phyloP scores from a whole-genome alignment of 2,888 invertebrate species.

The Philaethria dido region DNA sequence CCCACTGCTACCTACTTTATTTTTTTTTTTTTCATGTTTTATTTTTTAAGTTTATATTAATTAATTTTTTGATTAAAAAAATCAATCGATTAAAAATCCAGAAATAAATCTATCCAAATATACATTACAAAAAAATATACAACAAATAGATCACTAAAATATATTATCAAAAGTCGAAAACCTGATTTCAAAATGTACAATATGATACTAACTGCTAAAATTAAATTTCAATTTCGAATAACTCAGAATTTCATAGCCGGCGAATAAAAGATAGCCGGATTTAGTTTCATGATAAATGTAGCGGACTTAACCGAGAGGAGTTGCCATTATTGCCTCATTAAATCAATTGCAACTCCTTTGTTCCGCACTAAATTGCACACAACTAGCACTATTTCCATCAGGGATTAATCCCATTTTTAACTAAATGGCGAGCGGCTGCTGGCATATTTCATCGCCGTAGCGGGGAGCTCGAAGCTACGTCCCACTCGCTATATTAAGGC shows the following conservation, averaged over 20 bases:
- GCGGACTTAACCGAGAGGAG: slow-evolving; percentile 38
- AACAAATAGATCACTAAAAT: background rate
- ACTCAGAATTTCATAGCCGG: slow-evolving; percentile 19
- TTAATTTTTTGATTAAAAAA: too few relatives aligned
- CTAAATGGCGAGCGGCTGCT: slow-evolving; percentile 71
- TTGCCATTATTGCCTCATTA: slow-evolving; percentile 48
- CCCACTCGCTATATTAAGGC: slow-evolving; percentile 80
- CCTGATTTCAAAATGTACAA: background rate
- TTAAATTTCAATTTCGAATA: slow-evolving; percentile 7
- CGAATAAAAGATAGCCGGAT: slow-evolving; percentile 30
- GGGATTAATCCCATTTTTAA: slow-evolving; percentile 83
- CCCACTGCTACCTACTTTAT: too few relatives aligned
- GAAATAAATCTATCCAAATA: background rate
- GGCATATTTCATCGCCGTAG: slow-evolving; percentile 77
- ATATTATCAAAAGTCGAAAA: background rate
- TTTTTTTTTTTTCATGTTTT: too few relatives aligned
- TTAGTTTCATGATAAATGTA: slow-evolving; percentile 38
- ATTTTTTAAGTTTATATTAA: too few relatives aligned
- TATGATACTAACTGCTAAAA: slow-evolving; percentile 1
- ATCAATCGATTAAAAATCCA: background rate
- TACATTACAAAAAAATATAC: background rate
- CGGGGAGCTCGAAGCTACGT: slow-evolving; percentile 78
- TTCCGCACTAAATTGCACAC: slow-evolving; percentile 64
- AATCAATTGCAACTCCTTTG: slow-evolving; percentile 66
- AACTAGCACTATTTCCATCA: slow-evolving; percentile 82